phyloP scores from a whole-genome alignment of 2,797 vertebrate species.

The Neosalanx taihuensis region DNA sequence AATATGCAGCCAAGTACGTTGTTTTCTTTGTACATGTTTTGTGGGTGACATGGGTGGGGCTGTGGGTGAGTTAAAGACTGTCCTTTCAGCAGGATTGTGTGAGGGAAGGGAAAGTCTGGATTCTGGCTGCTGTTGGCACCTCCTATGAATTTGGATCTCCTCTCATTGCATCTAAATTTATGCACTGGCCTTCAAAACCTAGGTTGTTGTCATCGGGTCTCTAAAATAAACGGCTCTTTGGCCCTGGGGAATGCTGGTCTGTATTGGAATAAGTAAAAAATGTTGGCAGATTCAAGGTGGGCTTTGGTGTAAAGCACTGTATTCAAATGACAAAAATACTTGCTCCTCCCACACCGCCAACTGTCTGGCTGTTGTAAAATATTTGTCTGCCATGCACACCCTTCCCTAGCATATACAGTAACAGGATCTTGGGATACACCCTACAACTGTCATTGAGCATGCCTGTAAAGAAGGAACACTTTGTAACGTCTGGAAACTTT shows the following conservation, averaged over 20 bases:
- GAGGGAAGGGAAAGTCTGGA: constrained; percentile 63
- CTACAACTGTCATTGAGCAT: constrained; percentile 21
- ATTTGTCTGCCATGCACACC: constrained; percentile 12
- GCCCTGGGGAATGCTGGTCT: constrained; percentile 62
- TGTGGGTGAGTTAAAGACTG: constrained; percentile 58
- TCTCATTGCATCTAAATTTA: constrained; percentile 82
- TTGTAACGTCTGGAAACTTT: background rate
- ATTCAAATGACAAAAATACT: constrained; percentile 54
- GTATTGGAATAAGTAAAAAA: constrained; percentile 69
- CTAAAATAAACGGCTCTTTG: constrained; percentile 76
- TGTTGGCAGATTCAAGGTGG: constrained; percentile 63
- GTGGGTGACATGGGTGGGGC: constrained; percentile 46
- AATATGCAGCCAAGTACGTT: constrained; percentile 32
- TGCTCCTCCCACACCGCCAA: constrained; percentile 33
- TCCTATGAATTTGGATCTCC: constrained; percentile 77
- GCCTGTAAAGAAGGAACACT: constrained; percentile 3
- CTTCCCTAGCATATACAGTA: background rate
- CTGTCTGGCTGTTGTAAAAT: constrained; percentile 44
- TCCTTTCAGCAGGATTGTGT: constrained; percentile 64
- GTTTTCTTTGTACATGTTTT: constrained; percentile 48
- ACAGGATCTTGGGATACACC: background rate
- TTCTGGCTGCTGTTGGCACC: constrained; percentile 71
- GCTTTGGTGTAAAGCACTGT: constrained; percentile 60
- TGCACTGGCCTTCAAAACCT: constrained; percentile 75
- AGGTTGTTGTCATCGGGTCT: constrained; percentile 79